Evolutionary conservation across 1,140 invertebrate species (phyloP).

Genomic region (Drosophila neocordata): DNA sequence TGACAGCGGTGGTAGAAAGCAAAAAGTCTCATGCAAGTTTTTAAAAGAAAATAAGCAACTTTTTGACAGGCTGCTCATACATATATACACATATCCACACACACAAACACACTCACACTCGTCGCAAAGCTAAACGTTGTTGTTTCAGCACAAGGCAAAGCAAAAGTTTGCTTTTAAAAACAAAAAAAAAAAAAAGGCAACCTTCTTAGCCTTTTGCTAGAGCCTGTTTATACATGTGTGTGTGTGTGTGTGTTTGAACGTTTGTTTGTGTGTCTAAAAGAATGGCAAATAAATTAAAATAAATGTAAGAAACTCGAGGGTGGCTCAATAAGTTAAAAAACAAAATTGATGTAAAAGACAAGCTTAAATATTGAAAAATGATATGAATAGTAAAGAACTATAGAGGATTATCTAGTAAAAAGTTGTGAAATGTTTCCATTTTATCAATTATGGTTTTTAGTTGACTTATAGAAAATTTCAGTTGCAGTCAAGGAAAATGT

Average conservation of each 20-base stretch:
- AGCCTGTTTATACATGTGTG: conserved; percentile 29
- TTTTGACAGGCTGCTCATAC: conserved; percentile 69
- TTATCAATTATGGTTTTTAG: no score
- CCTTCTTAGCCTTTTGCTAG: conserved; percentile 63
- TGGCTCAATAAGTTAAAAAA: conserved; percentile 44
- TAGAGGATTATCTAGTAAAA: no score
- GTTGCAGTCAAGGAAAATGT: no score
- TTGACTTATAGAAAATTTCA: no score
- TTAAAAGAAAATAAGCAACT: conserved; percentile 81
- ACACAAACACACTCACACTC: conserved; percentile 25
- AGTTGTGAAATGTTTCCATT: no score
- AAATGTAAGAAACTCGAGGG: conserved; percentile 58
- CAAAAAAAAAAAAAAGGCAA: conserved; percentile 55
- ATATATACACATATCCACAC: conserved; percentile 36
- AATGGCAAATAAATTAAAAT: conserved; percentile 77
- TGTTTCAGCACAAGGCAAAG: conserved; percentile 67
- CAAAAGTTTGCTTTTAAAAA: conserved; percentile 68
- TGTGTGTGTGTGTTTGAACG: conserved; percentile 14
- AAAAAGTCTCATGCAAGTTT: conserved; percentile 77
- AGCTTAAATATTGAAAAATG: conserved; percentile 37
- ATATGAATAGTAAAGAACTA: background rate
- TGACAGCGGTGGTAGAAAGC: conserved; percentile 22
- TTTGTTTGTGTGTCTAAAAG: conserved; percentile 18
- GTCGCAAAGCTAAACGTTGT: conserved; percentile 55
- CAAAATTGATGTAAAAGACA: conserved; percentile 34